Evolutionary conservation across 1,140 invertebrate genomes (phyloP).

Genomic region (Periplaneta americana): DNA sequence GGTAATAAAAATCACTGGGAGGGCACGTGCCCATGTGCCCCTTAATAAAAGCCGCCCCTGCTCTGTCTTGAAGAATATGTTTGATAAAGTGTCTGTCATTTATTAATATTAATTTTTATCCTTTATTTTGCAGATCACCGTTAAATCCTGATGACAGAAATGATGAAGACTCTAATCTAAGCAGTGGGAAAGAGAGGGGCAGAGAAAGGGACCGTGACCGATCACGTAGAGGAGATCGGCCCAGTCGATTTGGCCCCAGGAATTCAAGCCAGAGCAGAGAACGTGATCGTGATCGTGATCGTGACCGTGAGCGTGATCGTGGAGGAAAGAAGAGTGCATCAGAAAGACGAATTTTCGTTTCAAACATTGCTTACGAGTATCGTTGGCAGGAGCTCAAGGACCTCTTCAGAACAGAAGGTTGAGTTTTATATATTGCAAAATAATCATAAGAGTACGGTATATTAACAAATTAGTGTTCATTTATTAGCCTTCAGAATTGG

Average conservation of each 20-base stretch:
- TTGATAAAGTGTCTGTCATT: too few species aligned
- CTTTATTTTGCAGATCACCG: neutral
- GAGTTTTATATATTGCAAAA: conserved; percentile 13
- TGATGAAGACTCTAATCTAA: conserved; percentile 6
- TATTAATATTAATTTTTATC: too few species aligned
- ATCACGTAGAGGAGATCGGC: conserved; percentile 46
- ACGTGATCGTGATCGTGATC: conserved; percentile 42
- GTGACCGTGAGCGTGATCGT: conserved; percentile 44
- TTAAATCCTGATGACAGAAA: conserved; percentile 2
- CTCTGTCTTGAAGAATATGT: too few species aligned
- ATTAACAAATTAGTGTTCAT: too few species aligned
- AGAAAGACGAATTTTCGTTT: conserved; percentile 79
- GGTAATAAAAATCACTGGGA: too few species aligned
- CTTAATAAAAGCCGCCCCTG: too few species aligned
- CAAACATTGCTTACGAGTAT: conserved; percentile 96
- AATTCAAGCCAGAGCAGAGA: conserved; percentile 44
- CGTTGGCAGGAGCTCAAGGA: conserved; percentile 97
- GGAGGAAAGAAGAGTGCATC: conserved; percentile 42
- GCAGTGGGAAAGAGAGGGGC: conserved; percentile 38
- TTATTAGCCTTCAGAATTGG: too few species aligned
- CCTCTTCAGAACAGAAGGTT: conserved; percentile 75
- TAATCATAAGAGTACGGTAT: too few species aligned
- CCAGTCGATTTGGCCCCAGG: conserved; percentile 43
- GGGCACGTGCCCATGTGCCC: too few species aligned
- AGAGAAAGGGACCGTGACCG: conserved; percentile 52